Evolutionary conservation across 2,113 vertebrate genomes (phyloP).

Genomic region (Chionomys nivalis): DNA sequence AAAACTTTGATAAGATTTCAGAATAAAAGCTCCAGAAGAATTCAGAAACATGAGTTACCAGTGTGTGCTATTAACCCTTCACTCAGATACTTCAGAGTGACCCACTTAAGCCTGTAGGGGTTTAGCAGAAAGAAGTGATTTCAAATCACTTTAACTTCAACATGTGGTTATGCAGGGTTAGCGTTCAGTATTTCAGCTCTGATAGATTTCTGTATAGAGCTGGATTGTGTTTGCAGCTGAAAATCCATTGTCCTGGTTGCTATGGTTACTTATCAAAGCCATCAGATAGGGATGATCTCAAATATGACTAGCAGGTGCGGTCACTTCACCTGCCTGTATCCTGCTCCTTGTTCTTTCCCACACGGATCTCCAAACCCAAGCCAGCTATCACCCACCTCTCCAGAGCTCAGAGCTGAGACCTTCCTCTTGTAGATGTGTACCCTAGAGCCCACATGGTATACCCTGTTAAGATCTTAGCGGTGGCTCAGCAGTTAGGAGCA

Average conservation of each 20-base stretch:
- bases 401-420: neutral
- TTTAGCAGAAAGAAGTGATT: neutral
- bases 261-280: neutral
- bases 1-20: constrained; percentile 51
- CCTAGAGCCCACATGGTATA: neutral
- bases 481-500: neutral
- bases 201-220: neutral
- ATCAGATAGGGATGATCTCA: neutral
- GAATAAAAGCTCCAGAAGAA: constrained; percentile 15
- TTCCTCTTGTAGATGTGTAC: neutral
- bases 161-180: neutral
- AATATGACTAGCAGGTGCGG: neutral
- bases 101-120: constrained; percentile 28
- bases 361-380: neutral
- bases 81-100: constrained; percentile 3
- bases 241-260: neutral
- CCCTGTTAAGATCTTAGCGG: neutral
- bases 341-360: neutral
- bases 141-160: constrained; percentile 18
- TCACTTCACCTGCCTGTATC: too few species aligned
- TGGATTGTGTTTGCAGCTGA: constrained; percentile 1
- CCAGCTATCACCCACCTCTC: neutral
- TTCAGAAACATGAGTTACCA: neutral
- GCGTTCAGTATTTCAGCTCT: constrained; percentile 38
- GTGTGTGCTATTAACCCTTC: neutral